Evolutionary conservation across 2,888 invertebrate species (phyloP), one percentile per base, ranked within the genome.

Genomic region (Aleiodes testaceus): DNA sequence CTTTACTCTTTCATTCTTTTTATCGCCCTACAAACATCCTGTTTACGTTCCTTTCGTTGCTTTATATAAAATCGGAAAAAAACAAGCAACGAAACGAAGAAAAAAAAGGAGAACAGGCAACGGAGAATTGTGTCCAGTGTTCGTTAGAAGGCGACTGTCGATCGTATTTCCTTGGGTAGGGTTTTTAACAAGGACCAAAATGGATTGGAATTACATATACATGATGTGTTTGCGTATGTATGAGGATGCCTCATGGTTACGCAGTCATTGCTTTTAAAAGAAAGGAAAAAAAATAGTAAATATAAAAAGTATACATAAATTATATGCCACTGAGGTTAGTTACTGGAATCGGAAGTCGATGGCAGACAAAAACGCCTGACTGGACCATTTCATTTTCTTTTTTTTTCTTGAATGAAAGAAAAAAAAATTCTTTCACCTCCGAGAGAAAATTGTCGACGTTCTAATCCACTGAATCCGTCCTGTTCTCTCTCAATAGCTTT

Each of bases 281-380:
- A 11, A 26, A 66, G 5, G 18, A 12, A 14, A 49, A 26, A 30
- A 30, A 55, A 55, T 22, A 11, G 16, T 18, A 18, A n/a, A 50
- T 18, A 3, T n/a, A 30, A 55, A 55, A 55, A 55, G 30, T 18
- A 30, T 26, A 55, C 55, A 55, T 26, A 55, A 55, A 55, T 55
- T 30, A 55, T 61, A 61, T 44, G 44, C 44, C 16, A 47, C 14
- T 12, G 61, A 44, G 18, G 44, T 20, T 69, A 64, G 7, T 68
- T 65, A 59, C 30, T 65, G 49, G 68, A 30, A 72, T 65, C 65
- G 72, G 69, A 72, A 68, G 68, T 49, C 16, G 14, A 20, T 42
- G 22, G 26, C 14, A 16, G 65, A 66, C 65, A 55, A 69, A 72
- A 68, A 65, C 72, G 45, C 26, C 45, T 53, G 53, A 22, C 63